A percentile compares a stretch with the other conserved stretches of the same genome.
Evolutionary conservation across 1,140 invertebrate genomes (phyloP).

Genomic region (Maconellicoccus hirsutus): DNA sequence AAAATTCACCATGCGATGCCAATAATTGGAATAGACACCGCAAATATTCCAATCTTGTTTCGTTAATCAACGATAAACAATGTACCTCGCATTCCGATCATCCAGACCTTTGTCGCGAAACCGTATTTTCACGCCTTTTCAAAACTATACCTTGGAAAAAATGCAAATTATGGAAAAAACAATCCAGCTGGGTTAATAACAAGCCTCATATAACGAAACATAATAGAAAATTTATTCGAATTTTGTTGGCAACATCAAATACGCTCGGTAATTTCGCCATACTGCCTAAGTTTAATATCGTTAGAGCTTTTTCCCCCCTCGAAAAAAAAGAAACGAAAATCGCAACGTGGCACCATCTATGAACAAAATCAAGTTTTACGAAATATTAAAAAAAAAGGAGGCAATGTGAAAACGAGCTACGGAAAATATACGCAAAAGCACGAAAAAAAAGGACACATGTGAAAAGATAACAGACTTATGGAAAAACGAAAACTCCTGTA

Average conservation of each 20-base stretch:
- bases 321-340: background rate
- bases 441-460: background rate
- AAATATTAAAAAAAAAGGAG: no score
- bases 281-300: background rate
- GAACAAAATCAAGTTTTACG: background rate
- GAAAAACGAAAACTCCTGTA: background rate
- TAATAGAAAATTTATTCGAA: slow-evolving; percentile 1
- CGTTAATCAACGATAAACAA: no score
- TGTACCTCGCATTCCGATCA: no score
- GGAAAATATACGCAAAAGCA: no score
- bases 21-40: no score
- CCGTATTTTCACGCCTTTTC: no score
- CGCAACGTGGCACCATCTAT: background rate
- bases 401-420: no score
- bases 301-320: background rate
- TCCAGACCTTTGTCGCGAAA: no score
- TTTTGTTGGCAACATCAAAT: no score
- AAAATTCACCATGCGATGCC: no score
- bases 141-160: background rate
- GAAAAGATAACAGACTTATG: slow-evolving; percentile 9
- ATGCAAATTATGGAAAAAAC: background rate
- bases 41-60: no score
- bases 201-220: background rate
- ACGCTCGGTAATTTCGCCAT: background rate
- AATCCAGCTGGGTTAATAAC: background rate